Percentiles rank a stretch among this genome's conserved stretches.
phyloP scores from a whole-genome alignment of 2,888 invertebrate species.

The Cybosia mesomella region DNA sequence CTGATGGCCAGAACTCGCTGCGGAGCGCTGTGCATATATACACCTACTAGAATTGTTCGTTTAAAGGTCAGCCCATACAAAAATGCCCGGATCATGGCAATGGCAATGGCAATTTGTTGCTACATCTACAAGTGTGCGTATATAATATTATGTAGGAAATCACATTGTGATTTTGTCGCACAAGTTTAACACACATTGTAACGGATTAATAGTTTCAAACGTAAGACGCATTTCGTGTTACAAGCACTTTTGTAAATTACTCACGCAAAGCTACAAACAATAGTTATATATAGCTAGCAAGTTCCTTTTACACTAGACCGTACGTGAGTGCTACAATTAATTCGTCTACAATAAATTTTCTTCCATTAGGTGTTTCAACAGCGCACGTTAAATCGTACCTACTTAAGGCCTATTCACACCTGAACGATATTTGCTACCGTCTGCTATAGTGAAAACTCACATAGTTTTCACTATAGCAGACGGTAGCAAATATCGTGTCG shows the following conservation, averaged over 20 bases:
- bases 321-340: neutral
- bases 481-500: no score
- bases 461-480: no score
- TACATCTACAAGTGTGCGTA: neutral
- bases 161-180: neutral
- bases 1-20: no score
- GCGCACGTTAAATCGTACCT: neutral
- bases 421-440: no score
- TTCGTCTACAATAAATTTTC: neutral
- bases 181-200: neutral
- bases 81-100: no score
- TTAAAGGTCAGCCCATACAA: no score
- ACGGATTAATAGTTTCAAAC: neutral
- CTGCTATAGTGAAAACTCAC: no score
- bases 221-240: constrained; percentile 13
- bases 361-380: neutral
- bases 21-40: no score
- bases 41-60: no score
- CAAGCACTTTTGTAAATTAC: constrained; percentile 9
- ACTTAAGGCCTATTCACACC: no score
- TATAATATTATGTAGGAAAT: no score
- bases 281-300: neutral
- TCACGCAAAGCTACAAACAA: constrained; percentile 17
- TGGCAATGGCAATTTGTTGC: no score
- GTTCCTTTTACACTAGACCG: constrained; percentile 5